A percentile compares a stretch with the other conserved stretches of the same genome.
Conservation (phyloP, 2,113 vertebrate species). For the Bostrychus sinensis region DNA sequence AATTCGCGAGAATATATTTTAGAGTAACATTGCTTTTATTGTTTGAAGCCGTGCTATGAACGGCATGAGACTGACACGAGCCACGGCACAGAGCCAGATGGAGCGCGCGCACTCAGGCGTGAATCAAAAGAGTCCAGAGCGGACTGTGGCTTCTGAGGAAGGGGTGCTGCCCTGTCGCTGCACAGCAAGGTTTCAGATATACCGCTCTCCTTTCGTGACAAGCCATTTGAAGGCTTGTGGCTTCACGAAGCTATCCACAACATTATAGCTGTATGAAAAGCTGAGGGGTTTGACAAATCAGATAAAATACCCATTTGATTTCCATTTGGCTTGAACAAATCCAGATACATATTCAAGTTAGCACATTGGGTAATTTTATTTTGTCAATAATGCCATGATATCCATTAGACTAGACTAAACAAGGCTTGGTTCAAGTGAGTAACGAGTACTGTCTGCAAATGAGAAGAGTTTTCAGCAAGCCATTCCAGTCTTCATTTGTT, state of each 20-base stretch:
- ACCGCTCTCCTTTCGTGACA: slow-evolving; percentile 1
- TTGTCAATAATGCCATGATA: too few species aligned
- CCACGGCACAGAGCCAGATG: slow-evolving; percentile 56
- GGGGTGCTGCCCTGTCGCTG: slow-evolving; percentile 1
- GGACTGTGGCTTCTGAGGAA: slow-evolving; percentile 1
- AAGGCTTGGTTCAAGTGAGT: too few species aligned
- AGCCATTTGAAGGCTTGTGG: background rate
- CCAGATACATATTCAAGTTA: too few species aligned
- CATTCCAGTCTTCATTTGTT: too few species aligned
- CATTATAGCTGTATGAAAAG: background rate
- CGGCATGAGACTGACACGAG: slow-evolving; percentile 75
- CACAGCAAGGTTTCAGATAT: background rate
- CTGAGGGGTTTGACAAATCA: background rate
- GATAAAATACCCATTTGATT: too few species aligned
- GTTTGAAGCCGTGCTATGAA: slow-evolving; percentile 9
- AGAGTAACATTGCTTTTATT: background rate
- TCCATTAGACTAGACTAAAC: too few species aligned
- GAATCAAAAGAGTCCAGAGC: slow-evolving; percentile 37
- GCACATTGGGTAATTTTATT: too few species aligned
- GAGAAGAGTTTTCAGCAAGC: too few species aligned
- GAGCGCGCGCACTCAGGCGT: slow-evolving; percentile 47
- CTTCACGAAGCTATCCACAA: background rate
- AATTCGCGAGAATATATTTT: background rate
- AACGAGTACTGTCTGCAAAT: too few species aligned
- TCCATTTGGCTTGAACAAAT: too few species aligned